These are phyloP conservation scores for Galaxias olidus DNA, from an alignment of 2,797 vertebrate genomes.

Conservation along the genomic window DNA sequence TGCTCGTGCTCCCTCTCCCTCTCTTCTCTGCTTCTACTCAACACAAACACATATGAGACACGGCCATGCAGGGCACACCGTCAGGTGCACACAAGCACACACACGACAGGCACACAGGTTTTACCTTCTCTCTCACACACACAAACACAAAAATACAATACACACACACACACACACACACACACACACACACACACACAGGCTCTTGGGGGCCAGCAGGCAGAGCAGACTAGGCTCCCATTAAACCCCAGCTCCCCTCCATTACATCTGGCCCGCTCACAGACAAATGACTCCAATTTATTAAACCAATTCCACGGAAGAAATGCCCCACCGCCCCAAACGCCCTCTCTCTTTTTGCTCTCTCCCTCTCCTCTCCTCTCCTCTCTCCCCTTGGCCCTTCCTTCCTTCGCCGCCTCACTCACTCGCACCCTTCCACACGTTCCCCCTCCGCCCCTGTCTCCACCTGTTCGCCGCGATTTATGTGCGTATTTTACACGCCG, in stretches of 20 bases:
- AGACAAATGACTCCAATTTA: slow-evolving; percentile 41
- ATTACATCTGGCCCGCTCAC: slow-evolving; percentile 34
- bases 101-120: no score
- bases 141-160: no score
- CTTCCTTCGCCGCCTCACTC: slow-evolving; percentile 1
- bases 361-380: background rate
- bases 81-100: no score
- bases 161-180: no score
- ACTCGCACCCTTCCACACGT: background rate
- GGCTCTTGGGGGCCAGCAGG: slow-evolving; percentile 1
- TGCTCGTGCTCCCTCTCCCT: background rate
- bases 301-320: slow-evolving; percentile 38
- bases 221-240: background rate
- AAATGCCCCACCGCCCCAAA: slow-evolving; percentile 11
- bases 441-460: background rate
- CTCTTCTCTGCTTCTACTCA: background rate
- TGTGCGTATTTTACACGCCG: background rate
- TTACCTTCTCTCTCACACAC: background rate
- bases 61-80: no score
- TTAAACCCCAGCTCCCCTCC: slow-evolving; percentile 23
- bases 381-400: background rate
- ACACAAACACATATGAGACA: background rate
- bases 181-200: background rate
- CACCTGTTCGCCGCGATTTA: background rate
- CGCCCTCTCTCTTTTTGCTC: background rate